Percentiles rank a stretch among this genome's conserved stretches.
Evolutionary conservation across 2,797 vertebrate species (phyloP).

Genomic region (Rhodeus uyekii): DNA sequence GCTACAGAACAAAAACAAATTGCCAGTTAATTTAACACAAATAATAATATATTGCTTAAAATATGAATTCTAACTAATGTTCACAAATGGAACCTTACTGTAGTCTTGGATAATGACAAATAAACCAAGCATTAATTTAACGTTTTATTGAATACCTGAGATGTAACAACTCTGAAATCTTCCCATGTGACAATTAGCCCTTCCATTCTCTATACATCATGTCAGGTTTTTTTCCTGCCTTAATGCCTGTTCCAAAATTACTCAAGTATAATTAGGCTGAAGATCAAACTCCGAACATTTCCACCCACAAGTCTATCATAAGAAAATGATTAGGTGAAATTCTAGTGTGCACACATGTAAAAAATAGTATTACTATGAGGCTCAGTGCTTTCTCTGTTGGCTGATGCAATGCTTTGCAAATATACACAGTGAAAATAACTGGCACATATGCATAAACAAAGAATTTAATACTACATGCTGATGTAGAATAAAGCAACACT

Average conservation of each 20-base stretch:
- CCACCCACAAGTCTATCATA: not conserved
- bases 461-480: slow-evolving; percentile 1
- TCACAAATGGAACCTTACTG: not conserved
- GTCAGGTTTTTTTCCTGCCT: not conserved
- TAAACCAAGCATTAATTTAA: not conserved
- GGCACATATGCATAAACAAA: slow-evolving; percentile 17
- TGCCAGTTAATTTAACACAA: not conserved
- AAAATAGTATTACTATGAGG: not conserved
- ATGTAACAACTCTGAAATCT: not conserved
- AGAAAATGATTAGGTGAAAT: not conserved
- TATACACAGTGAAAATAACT: slow-evolving; percentile 54
- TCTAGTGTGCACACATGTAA: not conserved
- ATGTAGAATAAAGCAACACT: slow-evolving; percentile 21
- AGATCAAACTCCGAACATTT: not conserved
- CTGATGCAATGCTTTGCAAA: slow-evolving; percentile 56
- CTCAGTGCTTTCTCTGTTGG: not conserved
- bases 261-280: not conserved
- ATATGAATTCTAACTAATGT: not conserved
- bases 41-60: not conserved
- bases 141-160: not conserved
- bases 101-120: not conserved
- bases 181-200: not conserved
- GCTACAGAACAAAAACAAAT: slow-evolving; percentile 66
- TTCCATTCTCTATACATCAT: not conserved
- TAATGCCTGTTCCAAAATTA: not conserved